Conservation (phyloP, 2,113 vertebrate genomes). For the Prochilodus magdalenae region DNA sequence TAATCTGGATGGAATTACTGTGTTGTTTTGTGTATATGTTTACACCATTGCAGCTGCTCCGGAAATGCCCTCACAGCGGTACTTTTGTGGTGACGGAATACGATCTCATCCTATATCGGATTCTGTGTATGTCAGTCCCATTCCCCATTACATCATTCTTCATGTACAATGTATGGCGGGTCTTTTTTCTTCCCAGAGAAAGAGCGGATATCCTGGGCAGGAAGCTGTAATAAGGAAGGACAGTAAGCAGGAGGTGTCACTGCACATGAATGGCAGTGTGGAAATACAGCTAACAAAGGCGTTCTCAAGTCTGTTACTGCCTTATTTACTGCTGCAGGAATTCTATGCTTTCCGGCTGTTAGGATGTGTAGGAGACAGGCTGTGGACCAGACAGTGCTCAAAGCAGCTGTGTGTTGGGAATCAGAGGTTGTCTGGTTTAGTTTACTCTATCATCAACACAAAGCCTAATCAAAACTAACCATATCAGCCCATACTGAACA, state of each 20-base stretch:
- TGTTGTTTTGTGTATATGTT: not conserved
- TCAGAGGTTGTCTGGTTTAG: not conserved
- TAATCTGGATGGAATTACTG: not conserved
- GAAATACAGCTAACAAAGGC: slow-evolving; percentile 25
- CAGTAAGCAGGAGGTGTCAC: slow-evolving; percentile 26
- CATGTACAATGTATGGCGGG: slow-evolving; percentile 39
- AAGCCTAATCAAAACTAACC: too few species aligned
- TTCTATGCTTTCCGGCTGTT: not conserved
- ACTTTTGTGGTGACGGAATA: not conserved
- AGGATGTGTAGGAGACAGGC: slow-evolving; percentile 53
- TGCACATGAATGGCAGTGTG: slow-evolving; percentile 11
- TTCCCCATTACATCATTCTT: slow-evolving; percentile 45
- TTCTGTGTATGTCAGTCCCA: slow-evolving; percentile 36
- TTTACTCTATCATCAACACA: too few species aligned
- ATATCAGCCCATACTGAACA: too few species aligned
- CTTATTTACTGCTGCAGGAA: slow-evolving; percentile 32
- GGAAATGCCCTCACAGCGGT: slow-evolving; percentile 3
- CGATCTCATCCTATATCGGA: slow-evolving; percentile 35
- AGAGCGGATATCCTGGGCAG: slow-evolving; percentile 64
- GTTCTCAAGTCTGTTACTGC: not conserved
- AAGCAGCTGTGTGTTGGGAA: not conserved
- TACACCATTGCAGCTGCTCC: not conserved
- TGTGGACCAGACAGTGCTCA: slow-evolving; percentile 28
- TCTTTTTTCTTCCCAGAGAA: slow-evolving; percentile 54
- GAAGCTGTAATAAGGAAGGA: slow-evolving; percentile 47